Evolutionary conservation across 2,113 vertebrate species (phyloP).

Genomic region (Vicugna pacos): DNA sequence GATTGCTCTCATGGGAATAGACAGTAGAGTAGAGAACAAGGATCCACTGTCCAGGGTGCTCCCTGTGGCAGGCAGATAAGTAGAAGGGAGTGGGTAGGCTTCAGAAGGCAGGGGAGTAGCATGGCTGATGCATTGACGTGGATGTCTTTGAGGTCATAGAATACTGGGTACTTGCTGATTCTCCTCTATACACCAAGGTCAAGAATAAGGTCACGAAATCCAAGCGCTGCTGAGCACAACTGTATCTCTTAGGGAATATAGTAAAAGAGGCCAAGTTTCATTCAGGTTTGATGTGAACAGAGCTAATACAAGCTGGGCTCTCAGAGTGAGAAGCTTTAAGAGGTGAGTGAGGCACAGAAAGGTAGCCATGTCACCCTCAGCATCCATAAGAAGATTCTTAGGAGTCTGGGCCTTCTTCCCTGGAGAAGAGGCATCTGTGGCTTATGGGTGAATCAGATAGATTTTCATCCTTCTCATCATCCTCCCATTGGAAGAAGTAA

Average conservation of each 20-base stretch:
- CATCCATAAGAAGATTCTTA: neutral
- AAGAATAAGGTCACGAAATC: neutral
- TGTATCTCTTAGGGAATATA: neutral
- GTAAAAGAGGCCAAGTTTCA: neutral
- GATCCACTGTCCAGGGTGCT: neutral
- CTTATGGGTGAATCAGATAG: rapidly evolving
- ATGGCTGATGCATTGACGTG: neutral
- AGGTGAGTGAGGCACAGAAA: neutral
- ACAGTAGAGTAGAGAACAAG: neutral
- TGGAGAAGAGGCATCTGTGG: too few relatives aligned
- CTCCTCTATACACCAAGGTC: rapidly evolving
- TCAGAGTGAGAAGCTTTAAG: neutral
- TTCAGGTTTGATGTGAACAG: neutral
- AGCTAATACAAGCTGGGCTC: neutral
- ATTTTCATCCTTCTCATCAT: neutral
- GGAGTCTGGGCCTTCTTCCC: too few relatives aligned
- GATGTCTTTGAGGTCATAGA: neutral
- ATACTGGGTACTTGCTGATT: neutral
- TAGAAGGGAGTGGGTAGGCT: neutral
- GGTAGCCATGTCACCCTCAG: neutral
- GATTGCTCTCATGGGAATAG: neutral
- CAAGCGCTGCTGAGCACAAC: neutral
- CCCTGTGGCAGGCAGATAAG: neutral
- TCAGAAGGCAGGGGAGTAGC: neutral
- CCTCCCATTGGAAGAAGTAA: neutral